Base-by-base conservation (phyloP, 2,113 vertebrate species). In the Clarias gariepinus region DNA sequence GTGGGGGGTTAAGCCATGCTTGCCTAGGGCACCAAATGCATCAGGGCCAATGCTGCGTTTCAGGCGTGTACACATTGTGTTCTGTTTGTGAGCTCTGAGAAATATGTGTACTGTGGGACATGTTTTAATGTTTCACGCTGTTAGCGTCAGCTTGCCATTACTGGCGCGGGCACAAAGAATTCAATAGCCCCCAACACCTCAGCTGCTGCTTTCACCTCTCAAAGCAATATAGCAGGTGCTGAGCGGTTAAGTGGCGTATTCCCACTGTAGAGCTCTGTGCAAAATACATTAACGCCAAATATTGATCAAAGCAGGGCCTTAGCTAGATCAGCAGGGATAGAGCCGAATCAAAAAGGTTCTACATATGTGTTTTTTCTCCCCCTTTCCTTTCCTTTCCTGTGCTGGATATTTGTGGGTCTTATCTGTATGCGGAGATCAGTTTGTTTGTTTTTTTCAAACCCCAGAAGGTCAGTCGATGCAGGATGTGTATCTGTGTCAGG, bases 301-400 rank as follows among this genome's bases (percentile, higher is more conserved):
- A 91, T 91, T 88, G 89, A 92, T 92, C 90, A 89, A 85, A 91
- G 87, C 85, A 69, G 47, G 87, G 85, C 63, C 81, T 87, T 86
- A 47, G n/a, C 83, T 57, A n/a, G 69, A 89, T 89, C 87, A 87
- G 88, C 79, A 63, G 68, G 87, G 79, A 87, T 77, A 47, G 88
- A 86, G 4, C 79, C 88, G 85, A 91, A 91, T 91, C 89, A 89
- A 84, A 47, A 89, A 85, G 87, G 85, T 88, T 83, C 66, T 71
- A 73, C 63, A 85, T 86, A 78, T 15, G 7, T 84, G 16, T 33
- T 36, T 36, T n/a, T 86, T 69, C 71, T 53, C 25, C 36, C 85
- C 15, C n/a, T 2, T 15, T 53, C 1, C 25, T 71, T 68, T 90
- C n/a, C 84, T 73, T 87, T 81, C 69, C 81, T 55, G 73, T 87